Evolutionary conservation across 2,113 vertebrate genomes (phyloP).

Genomic region (Gymnogyps californianus): DNA sequence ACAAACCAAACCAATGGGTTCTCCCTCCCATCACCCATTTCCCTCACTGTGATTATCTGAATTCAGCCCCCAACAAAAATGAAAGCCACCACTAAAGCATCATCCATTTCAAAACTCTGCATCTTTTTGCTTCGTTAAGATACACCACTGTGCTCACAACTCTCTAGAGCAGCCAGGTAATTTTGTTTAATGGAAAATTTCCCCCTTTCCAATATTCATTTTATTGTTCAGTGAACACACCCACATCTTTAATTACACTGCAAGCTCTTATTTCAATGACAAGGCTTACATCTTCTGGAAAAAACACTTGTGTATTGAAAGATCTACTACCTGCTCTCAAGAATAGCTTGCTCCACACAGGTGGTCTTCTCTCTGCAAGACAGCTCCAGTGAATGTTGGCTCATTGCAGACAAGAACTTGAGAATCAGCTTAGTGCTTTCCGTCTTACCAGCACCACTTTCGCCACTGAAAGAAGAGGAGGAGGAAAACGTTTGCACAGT

Average conservation of each 20-base stretch:
- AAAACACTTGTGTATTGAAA: not conserved
- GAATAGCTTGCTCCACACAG: conserved; percentile 90
- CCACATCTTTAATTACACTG: not conserved
- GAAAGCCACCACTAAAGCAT: not conserved
- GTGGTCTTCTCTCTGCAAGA: conserved; percentile 79
- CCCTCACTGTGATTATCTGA: not conserved
- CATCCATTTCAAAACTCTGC: not conserved
- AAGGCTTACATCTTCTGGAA: not conserved
- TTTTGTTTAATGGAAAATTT: not conserved
- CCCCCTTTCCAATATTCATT: not conserved
- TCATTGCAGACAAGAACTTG: conserved; percentile 92
- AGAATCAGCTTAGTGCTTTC: conserved; percentile 98
- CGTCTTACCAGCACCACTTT: conserved; percentile 95
- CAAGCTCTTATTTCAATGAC: not conserved
- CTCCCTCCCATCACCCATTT: not conserved
- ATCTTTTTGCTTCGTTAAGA: not conserved
- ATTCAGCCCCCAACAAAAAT: not conserved
- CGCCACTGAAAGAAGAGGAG: conserved; percentile 81
- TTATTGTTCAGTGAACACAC: not conserved
- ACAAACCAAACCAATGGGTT: not conserved
- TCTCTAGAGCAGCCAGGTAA: not conserved
- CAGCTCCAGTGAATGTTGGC: conserved; percentile 85
- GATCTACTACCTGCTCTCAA: conserved; percentile 91
- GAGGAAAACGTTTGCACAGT: not conserved
- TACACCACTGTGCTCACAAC: not conserved